Evolutionary conservation across 2,113 vertebrate species (phyloP).

Genomic region (Gopherus evgoodei): DNA sequence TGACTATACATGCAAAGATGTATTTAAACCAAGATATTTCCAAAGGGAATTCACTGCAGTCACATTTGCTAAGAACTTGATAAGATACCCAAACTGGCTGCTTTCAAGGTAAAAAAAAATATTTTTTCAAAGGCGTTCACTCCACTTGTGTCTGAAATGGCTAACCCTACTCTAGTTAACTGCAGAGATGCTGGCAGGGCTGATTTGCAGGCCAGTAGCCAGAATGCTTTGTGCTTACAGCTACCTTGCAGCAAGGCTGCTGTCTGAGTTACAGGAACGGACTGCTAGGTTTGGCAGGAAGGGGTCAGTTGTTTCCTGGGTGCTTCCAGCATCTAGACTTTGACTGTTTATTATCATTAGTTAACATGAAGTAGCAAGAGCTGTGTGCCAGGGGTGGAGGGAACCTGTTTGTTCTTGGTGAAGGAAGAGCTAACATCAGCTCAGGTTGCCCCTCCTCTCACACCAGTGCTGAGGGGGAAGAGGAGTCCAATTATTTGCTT

Average conservation of each 20-base stretch:
- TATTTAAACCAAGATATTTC: constrained; percentile 33
- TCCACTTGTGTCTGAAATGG: background rate
- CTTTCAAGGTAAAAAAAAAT: background rate
- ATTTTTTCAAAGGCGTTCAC: background rate
- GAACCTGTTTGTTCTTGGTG: background rate
- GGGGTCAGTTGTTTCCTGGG: fast-evolving
- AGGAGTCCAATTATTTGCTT: background rate
- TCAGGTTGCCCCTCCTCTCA: background rate
- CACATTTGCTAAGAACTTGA: background rate
- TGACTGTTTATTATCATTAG: background rate
- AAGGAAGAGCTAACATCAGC: background rate
- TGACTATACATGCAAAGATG: constrained; percentile 16
- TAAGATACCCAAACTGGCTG: background rate
- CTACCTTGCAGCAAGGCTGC: background rate
- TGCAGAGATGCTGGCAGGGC: fast-evolving
- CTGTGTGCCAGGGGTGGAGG: background rate
- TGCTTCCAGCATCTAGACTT: background rate
- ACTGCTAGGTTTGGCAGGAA: background rate
- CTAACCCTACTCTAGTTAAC: background rate
- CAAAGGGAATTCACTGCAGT: constrained; percentile 18
- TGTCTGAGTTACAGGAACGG: background rate
- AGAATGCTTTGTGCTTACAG: background rate
- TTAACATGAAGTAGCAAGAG: fast-evolving
- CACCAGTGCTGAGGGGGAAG: background rate
- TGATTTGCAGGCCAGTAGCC: background rate